Evolutionary conservation across 2,888 invertebrate species (phyloP), one percentile per base, ranked within the genome.

Genomic region (Microchrysa polita): DNA sequence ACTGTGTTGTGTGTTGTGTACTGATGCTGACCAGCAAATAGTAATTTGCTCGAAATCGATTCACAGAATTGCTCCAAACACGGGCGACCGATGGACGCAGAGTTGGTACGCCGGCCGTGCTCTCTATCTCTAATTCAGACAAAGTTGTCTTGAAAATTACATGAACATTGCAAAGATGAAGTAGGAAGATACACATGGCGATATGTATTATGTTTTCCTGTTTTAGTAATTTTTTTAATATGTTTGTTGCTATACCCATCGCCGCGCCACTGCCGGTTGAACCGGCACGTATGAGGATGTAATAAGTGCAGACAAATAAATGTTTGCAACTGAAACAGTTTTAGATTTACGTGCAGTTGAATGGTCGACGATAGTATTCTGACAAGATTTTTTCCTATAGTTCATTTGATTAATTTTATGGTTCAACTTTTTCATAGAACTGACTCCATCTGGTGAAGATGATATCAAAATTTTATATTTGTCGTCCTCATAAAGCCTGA

Each of bases 21-120:
- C n/a, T n/a, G n/a, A n/a, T n/a, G 76, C 76, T 77, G 77, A 34
- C 55, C 55, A 34, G 69, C 44, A 57, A 55, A 22, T 16, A 57
- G 22, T 57, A 69, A 69, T 55, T 69, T 69, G 57, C 69, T 69
- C 42, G 22, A 27, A 18, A 42, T 53, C 18, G 5, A 53, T 42
- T 16, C 40, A 18, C 40, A 34, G 42, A 40, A n/a, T 4, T n/a
- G 14, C 12, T 12, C 48, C n/a, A n/a, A n/a, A n/a, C n/a, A n/a
- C n/a, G n/a, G n/a, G n/a, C n/a, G n/a, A n/a, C n/a, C n/a, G n/a
- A n/a, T n/a, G n/a, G n/a, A 48, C 12, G 4, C 16, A 48, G 48
- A 5, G 12, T 7, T 48, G 10, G 48, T n/a, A 12, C 2, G 48
- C 42, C n/a, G n/a, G n/a, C n/a, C n/a, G n/a, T n/a, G 27, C 7